These are phyloP conservation scores for Rattus norvegicus DNA, from an alignment of 2,113 vertebrate species.

Conservation along the genomic window DNA sequence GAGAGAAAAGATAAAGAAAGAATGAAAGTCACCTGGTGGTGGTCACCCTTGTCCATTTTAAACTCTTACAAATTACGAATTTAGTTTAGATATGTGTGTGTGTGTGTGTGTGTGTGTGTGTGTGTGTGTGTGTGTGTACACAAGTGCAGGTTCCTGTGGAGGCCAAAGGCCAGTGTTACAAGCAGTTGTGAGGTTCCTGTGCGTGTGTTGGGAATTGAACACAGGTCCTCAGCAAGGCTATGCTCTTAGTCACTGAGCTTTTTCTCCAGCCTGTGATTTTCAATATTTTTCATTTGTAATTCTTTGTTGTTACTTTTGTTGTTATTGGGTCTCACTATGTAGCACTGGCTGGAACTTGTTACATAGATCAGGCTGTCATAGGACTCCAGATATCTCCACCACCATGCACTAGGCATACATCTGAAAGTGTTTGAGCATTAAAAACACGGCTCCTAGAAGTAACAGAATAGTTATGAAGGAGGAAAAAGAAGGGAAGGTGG, in stretches of 20 bases:
- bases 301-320: not conserved
- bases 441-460: not conserved
- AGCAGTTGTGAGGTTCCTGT: too few relatives aligned
- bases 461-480: not conserved
- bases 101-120: not conserved
- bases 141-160: not conserved
- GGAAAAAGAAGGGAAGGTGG: not conserved
- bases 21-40: not conserved
- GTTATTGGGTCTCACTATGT: not conserved
- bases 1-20: too few relatives aligned
- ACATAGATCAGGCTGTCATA: not conserved
- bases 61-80: not conserved
- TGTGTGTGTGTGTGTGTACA: not conserved
- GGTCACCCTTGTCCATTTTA: accelerated
- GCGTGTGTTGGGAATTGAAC: not conserved
- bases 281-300: not conserved
- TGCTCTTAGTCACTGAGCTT: not conserved
- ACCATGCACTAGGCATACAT: not conserved
- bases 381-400: not conserved
- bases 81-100: not conserved
- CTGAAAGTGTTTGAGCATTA: not conserved
- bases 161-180: not conserved
- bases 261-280: not conserved
- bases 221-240: not conserved
- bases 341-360: not conserved